Conservation (phyloP, 2,113 vertebrate species). For the Notiomystis cincta region DNA sequence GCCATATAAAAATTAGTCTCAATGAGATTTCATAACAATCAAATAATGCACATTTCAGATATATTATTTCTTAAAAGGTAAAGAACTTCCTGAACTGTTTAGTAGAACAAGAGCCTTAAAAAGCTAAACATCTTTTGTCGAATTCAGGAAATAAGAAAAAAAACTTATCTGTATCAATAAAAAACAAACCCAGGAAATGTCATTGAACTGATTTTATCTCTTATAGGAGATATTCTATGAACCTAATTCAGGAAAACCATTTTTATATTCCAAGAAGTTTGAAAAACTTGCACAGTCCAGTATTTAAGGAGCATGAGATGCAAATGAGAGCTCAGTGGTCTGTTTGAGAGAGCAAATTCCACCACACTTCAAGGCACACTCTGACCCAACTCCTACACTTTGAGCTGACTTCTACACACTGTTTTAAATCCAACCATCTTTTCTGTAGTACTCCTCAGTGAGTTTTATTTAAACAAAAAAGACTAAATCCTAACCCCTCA, state of each 20-base stretch:
- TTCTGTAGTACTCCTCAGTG: not conserved
- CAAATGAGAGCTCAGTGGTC: not conserved
- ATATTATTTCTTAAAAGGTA: not conserved
- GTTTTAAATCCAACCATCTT: not conserved
- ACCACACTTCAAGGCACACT: not conserved
- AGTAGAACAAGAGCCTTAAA: not conserved
- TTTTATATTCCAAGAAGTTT: not conserved
- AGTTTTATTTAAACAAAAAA: not conserved
- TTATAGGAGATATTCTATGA: not conserved
- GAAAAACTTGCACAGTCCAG: not conserved
- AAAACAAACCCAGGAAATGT: not conserved
- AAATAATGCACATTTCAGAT: not conserved
- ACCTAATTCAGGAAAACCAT: not conserved
- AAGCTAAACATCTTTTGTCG: not conserved
- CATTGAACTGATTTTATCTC: not conserved
- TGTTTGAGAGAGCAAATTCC: not conserved
- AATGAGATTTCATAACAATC: not conserved
- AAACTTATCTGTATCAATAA: not conserved
- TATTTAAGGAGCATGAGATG: not conserved
- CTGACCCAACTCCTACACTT: not conserved
- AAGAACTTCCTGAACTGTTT: not conserved
- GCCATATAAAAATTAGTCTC: not conserved
- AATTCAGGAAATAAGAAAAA: not conserved
- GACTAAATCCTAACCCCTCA: not conserved
- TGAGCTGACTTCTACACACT: not conserved